Evolutionary conservation across 2,797 vertebrate species (phyloP).

Genomic region (Sphenopsis melanotis): DNA sequence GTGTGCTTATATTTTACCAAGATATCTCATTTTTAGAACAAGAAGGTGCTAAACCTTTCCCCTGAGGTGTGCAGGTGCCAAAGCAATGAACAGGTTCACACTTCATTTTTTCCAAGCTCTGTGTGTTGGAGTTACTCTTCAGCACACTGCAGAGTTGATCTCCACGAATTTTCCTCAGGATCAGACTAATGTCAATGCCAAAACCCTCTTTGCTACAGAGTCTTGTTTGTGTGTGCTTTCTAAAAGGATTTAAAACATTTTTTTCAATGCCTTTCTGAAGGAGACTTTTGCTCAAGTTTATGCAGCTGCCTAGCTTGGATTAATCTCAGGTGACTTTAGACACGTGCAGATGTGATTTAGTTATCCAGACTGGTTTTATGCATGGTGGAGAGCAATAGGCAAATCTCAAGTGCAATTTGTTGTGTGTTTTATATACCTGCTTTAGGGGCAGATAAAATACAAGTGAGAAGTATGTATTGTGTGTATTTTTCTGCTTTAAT

Average conservation of each 20-base stretch:
- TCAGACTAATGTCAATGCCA: not conserved
- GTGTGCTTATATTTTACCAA: not conserved
- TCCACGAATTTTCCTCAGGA: not conserved
- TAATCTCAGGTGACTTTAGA: not conserved
- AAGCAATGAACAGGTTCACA: conserved; percentile 15
- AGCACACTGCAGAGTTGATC: not conserved
- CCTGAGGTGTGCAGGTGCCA: not conserved
- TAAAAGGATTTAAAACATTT: not conserved
- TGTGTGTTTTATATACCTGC: not conserved
- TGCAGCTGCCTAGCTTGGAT: not conserved
- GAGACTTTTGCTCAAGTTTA: not conserved
- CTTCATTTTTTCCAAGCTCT: not conserved
- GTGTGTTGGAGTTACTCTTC: not conserved
- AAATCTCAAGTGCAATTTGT: not conserved
- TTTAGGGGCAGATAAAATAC: not conserved
- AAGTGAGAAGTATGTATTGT: not conserved
- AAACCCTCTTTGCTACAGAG: not conserved
- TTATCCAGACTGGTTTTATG: not conserved
- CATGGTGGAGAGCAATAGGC: not conserved
- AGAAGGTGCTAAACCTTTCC: conserved; percentile 30
- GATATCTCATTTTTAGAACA: conserved; percentile 30
- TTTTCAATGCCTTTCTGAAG: not conserved
- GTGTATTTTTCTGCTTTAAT: not conserved
- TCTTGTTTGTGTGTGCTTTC: not conserved
- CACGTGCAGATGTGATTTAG: not conserved